Percentiles rank a stretch among this genome's conserved stretches.
These are phyloP conservation scores for Ceratotherium simum DNA, from an alignment of 2,113 vertebrate genomes.

Conservation along the genomic window DNA sequence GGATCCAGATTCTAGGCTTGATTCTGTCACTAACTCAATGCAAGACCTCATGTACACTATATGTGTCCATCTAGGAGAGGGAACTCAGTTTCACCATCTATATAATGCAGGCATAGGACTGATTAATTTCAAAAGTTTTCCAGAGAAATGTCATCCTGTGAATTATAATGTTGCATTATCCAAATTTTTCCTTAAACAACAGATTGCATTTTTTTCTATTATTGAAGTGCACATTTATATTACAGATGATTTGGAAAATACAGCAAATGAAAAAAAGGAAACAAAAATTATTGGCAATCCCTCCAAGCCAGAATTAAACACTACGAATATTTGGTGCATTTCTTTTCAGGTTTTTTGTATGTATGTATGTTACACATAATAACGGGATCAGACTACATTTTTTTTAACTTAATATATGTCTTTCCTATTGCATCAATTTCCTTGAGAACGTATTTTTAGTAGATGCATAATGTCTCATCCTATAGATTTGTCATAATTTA, in stretches of 20 bases:
- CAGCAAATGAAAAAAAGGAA: not conserved
- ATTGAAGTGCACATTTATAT: not conserved
- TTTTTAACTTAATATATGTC: not conserved
- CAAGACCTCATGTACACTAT: not conserved
- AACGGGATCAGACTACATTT: not conserved
- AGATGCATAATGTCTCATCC: not conserved
- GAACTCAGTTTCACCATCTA: not conserved
- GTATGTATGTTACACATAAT: not conserved
- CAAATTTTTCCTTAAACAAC: not conserved
- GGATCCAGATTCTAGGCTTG: not conserved
- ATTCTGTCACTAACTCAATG: not conserved
- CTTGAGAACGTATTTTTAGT: not conserved
- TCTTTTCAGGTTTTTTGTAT: not conserved
- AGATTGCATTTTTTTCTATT: not conserved
- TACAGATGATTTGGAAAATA: not conserved
- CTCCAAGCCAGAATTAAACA: not conserved
- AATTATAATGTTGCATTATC: not conserved
- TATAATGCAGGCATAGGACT: not conserved
- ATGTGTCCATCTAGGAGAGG: not conserved
- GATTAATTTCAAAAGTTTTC: not conserved
- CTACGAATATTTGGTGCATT: not conserved
- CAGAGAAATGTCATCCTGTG: not conserved
- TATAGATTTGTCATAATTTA: not conserved
- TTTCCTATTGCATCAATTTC: slow-evolving; percentile 5
- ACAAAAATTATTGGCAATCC: not conserved